These are phyloP conservation scores for Zoanthus solanderi DNA, from an alignment of 92 coral and sea anemone species.

Conservation along the genomic window DNA sequence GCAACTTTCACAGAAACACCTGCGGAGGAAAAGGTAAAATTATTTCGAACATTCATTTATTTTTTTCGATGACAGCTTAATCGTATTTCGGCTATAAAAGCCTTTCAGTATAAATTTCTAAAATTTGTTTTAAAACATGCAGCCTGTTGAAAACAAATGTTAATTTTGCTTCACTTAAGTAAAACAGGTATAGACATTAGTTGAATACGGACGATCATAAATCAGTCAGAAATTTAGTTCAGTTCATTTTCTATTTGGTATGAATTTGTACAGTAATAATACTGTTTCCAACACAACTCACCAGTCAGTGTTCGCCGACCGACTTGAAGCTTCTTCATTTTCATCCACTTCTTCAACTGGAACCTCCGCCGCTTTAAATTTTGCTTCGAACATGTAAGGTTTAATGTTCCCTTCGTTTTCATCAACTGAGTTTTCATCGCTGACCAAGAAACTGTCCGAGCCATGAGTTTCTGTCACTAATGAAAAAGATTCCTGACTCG, in stretches of 20 bases:
- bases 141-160: not conserved
- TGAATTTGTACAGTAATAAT: not conserved
- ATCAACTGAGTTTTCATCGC: not conserved
- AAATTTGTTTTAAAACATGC: not conserved
- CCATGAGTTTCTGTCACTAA: slow-evolving; percentile 15
- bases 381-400: slow-evolving; percentile 6
- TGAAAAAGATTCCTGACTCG: not conserved
- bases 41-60: not conserved
- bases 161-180: not conserved
- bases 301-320: not conserved
- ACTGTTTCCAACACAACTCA: not conserved
- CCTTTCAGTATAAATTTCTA: not conserved
- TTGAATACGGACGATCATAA: not conserved
- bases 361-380: not conserved
- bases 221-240: no score
- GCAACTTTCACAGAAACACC: not conserved
- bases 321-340: slow-evolving; percentile 7
- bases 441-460: not conserved
- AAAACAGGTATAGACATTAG: not conserved
- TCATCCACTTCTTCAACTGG: not conserved
- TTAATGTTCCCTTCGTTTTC: not conserved
- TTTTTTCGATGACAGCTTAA: not conserved
- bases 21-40: not conserved
- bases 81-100: not conserved
- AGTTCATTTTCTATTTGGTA: not conserved